These are phyloP conservation scores for Lycia hirtaria DNA, from an alignment of 2,888 invertebrate species.

Conservation along the genomic window DNA sequence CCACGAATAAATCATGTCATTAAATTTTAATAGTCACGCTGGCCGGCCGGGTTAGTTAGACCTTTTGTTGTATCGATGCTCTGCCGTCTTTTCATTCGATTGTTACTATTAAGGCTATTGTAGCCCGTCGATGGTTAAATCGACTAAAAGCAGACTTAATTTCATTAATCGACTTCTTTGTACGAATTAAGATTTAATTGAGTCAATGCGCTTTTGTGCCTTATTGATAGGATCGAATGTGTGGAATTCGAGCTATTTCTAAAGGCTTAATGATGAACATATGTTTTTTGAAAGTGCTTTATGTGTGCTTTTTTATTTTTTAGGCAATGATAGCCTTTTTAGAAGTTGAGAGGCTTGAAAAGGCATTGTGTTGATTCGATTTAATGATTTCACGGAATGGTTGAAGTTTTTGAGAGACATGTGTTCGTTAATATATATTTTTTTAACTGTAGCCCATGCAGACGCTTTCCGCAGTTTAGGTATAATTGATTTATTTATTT, in stretches of 20 bases:
- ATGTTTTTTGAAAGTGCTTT: conserved; percentile 70
- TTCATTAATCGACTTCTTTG: conserved; percentile 84
- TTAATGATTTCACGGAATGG: conserved; percentile 8
- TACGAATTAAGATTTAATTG: conserved; percentile 85
- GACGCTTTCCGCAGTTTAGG: neutral
- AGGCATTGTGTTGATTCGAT: conserved; percentile 21
- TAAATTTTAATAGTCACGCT: conserved; percentile 85
- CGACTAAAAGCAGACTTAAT: conserved; percentile 84
- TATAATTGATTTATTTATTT: neutral
- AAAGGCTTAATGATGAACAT: conserved; percentile 73
- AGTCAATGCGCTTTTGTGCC: conserved; percentile 72
- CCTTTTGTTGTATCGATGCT: conserved; percentile 76
- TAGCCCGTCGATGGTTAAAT: conserved; percentile 74
- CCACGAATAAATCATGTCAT: conserved; percentile 83
- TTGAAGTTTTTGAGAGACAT: neutral
- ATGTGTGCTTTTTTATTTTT: conserved; percentile 46
- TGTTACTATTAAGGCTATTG: conserved; percentile 82
- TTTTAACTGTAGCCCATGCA: neutral
- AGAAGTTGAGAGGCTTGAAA: conserved; percentile 25
- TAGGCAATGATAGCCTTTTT: conserved; percentile 27
- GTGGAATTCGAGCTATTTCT: conserved; percentile 74
- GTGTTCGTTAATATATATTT: neutral
- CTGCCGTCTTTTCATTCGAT: conserved; percentile 78
- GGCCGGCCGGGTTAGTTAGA: conserved; percentile 75
- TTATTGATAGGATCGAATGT: conserved; percentile 62